Percentiles rank a stretch among this genome's conserved stretches.
These are phyloP conservation scores for Podiceps cristatus DNA, from an alignment of 2,113 vertebrate genomes.

Conservation along the genomic window DNA sequence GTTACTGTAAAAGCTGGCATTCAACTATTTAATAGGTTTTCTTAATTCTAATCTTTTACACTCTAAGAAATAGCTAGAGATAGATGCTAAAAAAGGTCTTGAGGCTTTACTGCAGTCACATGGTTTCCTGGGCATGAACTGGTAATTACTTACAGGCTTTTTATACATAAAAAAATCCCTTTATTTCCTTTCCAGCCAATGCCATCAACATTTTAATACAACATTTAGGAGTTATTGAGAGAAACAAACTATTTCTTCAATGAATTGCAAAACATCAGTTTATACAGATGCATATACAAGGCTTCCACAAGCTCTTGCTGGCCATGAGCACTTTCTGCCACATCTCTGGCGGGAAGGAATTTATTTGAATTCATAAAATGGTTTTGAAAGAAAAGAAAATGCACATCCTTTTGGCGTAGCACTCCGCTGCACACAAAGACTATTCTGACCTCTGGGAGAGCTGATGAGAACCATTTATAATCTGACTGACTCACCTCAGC, in stretches of 20 bases:
- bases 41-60: constrained; percentile 53
- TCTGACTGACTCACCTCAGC: background rate
- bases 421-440: background rate
- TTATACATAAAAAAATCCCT: background rate
- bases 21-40: constrained; percentile 52
- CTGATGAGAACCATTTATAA: background rate
- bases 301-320: background rate
- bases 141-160: constrained; percentile 26
- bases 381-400: background rate
- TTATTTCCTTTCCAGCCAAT: background rate
- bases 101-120: constrained; percentile 1
- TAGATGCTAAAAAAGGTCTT: constrained; percentile 34
- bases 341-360: background rate
- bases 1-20: constrained; percentile 53
- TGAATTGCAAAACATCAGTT: background rate
- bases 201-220: background rate
- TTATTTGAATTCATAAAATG: background rate
- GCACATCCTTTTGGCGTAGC: background rate
- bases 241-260: background rate
- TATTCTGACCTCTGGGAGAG: background rate
- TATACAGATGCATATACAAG: background rate
- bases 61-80: constrained; percentile 46
- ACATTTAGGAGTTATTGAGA: background rate
- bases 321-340: background rate
- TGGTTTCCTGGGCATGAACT: background rate